These are phyloP conservation scores for Semicossyphus pulcher DNA, from an alignment of 2,113 vertebrate genomes.

Conservation along the genomic window DNA sequence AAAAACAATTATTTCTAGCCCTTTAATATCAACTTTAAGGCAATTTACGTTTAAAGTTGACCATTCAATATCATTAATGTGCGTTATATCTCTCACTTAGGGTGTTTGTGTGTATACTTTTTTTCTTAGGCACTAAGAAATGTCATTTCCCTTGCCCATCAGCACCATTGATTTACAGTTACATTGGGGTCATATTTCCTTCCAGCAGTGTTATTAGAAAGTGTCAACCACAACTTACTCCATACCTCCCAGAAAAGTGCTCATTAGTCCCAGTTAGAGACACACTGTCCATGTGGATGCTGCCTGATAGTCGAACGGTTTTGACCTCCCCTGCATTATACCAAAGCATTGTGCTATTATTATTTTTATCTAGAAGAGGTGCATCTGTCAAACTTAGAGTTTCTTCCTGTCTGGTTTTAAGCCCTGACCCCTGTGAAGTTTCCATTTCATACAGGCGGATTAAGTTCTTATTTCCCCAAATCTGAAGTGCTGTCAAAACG, in stretches of 20 bases:
- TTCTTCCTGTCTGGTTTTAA: not conserved
- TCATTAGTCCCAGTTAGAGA: slow-evolving; percentile 20
- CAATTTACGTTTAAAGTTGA: too few relatives aligned
- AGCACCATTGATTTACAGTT: not conserved
- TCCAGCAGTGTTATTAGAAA: not conserved
- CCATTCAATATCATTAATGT: not conserved
- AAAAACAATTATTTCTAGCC: too few relatives aligned
- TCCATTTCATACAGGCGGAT: not conserved
- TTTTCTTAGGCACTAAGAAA: not conserved
- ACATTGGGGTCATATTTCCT: not conserved
- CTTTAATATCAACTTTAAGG: too few relatives aligned
- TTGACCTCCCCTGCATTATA: slow-evolving; percentile 1
- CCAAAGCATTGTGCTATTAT: not conserved
- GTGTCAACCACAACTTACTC: not conserved
- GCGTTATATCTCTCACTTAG: too few relatives aligned
- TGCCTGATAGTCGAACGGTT: not conserved
- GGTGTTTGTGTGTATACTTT: not conserved
- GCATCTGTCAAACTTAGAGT: not conserved
- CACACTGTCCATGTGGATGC: not conserved
- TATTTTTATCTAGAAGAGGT: not conserved
- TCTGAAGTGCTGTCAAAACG: not conserved
- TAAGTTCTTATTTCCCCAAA: not conserved
- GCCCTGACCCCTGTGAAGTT: not conserved
- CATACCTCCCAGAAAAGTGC: not conserved
- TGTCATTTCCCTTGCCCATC: not conserved